Evolutionary conservation across 2,113 vertebrate species (phyloP).

Genomic region (Neotoma lepida): DNA sequence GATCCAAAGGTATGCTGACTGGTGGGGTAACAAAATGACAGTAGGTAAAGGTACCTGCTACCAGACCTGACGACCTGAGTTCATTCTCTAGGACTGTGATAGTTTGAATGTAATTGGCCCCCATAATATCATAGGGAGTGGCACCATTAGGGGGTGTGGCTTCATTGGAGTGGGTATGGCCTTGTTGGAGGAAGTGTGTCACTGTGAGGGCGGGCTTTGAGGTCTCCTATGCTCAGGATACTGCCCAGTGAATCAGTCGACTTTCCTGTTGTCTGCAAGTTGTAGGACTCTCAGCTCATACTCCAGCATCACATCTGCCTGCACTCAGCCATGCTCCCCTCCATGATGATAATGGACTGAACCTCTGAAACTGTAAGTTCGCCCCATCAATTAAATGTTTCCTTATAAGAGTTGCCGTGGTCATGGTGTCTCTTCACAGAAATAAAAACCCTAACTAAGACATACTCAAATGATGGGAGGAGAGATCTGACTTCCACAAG

Average conservation of each 20-base stretch:
- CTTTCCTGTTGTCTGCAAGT: background rate
- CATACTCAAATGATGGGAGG: background rate
- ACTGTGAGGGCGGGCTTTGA: background rate
- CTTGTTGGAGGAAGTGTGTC: background rate
- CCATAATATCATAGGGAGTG: background rate
- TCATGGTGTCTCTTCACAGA: background rate
- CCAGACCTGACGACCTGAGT: background rate
- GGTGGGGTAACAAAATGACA: background rate
- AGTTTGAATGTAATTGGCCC: background rate
- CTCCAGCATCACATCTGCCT: background rate
- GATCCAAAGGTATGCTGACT: background rate
- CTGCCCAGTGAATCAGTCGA: background rate
- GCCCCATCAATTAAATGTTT: background rate
- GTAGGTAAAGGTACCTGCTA: background rate
- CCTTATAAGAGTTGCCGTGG: background rate
- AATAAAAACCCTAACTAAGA: too few species aligned
- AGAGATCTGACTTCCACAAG: background rate
- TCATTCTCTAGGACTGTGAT: background rate
- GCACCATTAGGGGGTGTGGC: background rate
- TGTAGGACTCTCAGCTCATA: background rate
- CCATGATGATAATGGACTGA: background rate
- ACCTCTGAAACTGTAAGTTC: background rate
- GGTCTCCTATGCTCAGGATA: background rate
- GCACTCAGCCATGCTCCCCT: background rate
- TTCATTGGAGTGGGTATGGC: background rate